phyloP scores from a whole-genome alignment of 2,113 vertebrate species.

The Ptilonorhynchus violaceus region DNA sequence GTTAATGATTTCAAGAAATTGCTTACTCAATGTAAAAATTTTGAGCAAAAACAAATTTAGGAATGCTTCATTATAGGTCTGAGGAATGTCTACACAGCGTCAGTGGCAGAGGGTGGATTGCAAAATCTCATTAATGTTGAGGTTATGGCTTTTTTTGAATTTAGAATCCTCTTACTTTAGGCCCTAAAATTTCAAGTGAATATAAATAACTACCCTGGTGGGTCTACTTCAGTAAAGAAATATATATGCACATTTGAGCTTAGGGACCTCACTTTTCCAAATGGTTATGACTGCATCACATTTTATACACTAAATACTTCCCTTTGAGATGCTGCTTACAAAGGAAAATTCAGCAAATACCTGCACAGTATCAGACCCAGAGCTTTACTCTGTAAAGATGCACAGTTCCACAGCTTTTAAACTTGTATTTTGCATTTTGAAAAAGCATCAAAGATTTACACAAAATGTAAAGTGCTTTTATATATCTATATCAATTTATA shows the following conservation, averaged over 20 bases:
- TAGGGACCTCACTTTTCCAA: neutral
- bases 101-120: neutral
- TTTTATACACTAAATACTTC: neutral
- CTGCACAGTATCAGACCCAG: neutral
- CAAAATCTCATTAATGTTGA: neutral
- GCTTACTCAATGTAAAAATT: conserved; percentile 28
- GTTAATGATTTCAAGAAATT: conserved; percentile 11
- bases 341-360: neutral
- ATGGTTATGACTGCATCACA: neutral
- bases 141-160: neutral
- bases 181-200: neutral
- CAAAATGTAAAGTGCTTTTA: neutral
- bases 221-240: neutral
- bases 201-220: neutral
- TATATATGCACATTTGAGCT: neutral
- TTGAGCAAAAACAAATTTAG: neutral
- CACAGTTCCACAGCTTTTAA: neutral
- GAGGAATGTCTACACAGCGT: neutral
- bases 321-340: neutral
- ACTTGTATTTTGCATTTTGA: neutral
- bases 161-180: neutral
- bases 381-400: neutral
- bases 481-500: neutral
- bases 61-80: neutral
- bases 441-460: neutral